These are phyloP conservation scores for Aphis gossypii DNA, from an alignment of 1,140 invertebrate species.

Conservation along the genomic window DNA sequence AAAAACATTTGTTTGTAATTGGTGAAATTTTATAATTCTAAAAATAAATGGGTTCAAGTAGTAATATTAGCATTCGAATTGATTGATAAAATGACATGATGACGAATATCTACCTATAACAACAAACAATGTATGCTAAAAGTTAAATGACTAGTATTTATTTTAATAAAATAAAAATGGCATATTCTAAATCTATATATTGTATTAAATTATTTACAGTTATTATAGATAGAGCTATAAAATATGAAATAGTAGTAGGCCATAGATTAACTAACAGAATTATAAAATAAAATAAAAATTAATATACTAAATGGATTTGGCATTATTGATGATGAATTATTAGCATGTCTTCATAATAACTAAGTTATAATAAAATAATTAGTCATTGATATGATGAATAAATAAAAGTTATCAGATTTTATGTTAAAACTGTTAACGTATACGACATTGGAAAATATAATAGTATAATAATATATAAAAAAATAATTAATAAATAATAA, in stretches of 20 bases:
- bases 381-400: not conserved
- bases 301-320: not conserved
- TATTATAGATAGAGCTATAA: not conserved
- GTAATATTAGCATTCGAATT: too few species aligned
- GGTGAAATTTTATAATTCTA: not conserved
- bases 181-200: not conserved
- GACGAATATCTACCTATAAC: not conserved
- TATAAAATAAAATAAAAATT: too few species aligned
- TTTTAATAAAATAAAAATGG: not conserved
- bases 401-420: not conserved
- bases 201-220: not conserved
- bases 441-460: not conserved
- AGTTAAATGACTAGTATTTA: not conserved
- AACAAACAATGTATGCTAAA: not conserved
- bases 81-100: not conserved
- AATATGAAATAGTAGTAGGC: too few species aligned
- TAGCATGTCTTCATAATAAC: not conserved
- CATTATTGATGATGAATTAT: too few species aligned
- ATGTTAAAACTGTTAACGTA: too few species aligned
- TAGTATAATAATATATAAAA: not conserved
- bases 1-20: not conserved
- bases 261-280: too few species aligned
- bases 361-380: not conserved
- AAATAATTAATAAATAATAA: not conserved
- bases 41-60: too few species aligned